These are phyloP conservation scores for Porites rus DNA, from an alignment of 92 coral and sea anemone species.

Conservation along the genomic window DNA sequence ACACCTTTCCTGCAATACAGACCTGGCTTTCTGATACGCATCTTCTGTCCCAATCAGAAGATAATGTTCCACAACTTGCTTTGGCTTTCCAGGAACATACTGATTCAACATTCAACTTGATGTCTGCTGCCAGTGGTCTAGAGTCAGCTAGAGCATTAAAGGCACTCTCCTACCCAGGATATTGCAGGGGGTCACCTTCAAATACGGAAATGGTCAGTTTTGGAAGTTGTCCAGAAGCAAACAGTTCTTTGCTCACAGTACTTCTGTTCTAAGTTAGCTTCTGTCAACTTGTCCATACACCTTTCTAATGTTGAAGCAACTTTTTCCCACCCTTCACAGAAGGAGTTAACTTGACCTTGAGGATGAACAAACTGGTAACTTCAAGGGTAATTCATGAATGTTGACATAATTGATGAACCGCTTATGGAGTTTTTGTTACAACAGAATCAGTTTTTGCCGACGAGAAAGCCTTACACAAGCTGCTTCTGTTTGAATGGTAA, in stretches of 20 bases:
- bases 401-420: conserved; percentile 11
- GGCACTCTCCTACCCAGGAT: conserved; percentile 59
- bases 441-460: not conserved
- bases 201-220: conserved; percentile 64
- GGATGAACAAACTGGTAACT: not conserved
- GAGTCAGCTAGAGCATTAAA: conserved; percentile 59
- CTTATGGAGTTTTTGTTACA: not conserved
- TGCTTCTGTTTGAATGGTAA: conserved; percentile 18
- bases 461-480: not conserved
- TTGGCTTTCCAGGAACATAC: conserved; percentile 63
- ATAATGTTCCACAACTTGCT: conserved; percentile 52
- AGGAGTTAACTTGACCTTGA: not conserved
- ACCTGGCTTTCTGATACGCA: conserved; percentile 52
- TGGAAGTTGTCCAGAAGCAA: not conserved
- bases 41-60: conserved; percentile 48
- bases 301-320: conserved; percentile 22
- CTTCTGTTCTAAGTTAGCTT: conserved; percentile 27
- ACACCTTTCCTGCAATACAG: conserved; percentile 43
- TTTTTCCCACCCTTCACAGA: conserved; percentile 21
- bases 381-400: not conserved
- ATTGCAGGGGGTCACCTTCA: not conserved
- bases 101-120: conserved; percentile 68
- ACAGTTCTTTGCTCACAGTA: not conserved
- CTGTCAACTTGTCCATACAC: conserved; percentile 44
- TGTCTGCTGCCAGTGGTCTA: conserved; percentile 59